phyloP scores from a whole-genome alignment of 2,888 invertebrate genomes.

The Orchestes rusci region DNA sequence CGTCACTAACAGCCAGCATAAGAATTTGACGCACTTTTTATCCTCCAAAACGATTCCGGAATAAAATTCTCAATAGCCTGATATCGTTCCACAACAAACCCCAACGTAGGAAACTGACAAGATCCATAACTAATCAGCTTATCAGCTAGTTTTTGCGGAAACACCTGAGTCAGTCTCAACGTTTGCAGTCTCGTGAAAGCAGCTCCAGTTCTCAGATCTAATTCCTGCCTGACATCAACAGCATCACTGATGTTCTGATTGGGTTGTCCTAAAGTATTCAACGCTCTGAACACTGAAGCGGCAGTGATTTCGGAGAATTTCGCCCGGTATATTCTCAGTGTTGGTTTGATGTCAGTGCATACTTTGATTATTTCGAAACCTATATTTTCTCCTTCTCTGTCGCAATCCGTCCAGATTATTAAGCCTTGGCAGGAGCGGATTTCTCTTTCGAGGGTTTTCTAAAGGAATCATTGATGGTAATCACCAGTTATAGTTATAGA shows the following conservation, averaged over 20 bases:
- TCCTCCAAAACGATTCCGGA: slow-evolving; percentile 92
- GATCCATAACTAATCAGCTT: slow-evolving; percentile 95
- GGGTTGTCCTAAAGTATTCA: slow-evolving; percentile 70
- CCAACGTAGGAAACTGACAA: slow-evolving; percentile 99
- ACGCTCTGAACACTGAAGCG: slow-evolving; percentile 71
- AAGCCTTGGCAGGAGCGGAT: slow-evolving; percentile 60
- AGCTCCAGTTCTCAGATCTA: slow-evolving; percentile 56
- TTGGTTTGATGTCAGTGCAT: slow-evolving; percentile 71
- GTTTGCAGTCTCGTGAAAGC: slow-evolving; percentile 98
- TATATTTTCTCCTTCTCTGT: slow-evolving; percentile 98
- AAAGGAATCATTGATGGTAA: slow-evolving; percentile 31
- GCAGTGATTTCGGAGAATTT: slow-evolving; percentile 96
- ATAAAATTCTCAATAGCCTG: slow-evolving; percentile 87
- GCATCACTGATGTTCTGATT: slow-evolving; percentile 51
- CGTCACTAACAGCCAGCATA: too few relatives aligned
- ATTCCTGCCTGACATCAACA: slow-evolving; percentile 43
- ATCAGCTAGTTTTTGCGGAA: slow-evolving; percentile 64
- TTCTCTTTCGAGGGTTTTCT: slow-evolving; percentile 66
- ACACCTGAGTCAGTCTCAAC: slow-evolving; percentile 72
- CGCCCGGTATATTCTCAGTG: slow-evolving; percentile 68
- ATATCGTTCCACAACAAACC: slow-evolving; percentile 93
- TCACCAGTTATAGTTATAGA: too few relatives aligned
- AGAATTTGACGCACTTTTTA: slow-evolving; percentile 67
- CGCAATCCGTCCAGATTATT: slow-evolving; percentile 99
- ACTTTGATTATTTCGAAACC: slow-evolving; percentile 94